Percentiles rank a stretch among this genome's conserved stretches.
Conservation (phyloP, 2,888 invertebrate species). For the Liopterus haemorrhoidalis region DNA sequence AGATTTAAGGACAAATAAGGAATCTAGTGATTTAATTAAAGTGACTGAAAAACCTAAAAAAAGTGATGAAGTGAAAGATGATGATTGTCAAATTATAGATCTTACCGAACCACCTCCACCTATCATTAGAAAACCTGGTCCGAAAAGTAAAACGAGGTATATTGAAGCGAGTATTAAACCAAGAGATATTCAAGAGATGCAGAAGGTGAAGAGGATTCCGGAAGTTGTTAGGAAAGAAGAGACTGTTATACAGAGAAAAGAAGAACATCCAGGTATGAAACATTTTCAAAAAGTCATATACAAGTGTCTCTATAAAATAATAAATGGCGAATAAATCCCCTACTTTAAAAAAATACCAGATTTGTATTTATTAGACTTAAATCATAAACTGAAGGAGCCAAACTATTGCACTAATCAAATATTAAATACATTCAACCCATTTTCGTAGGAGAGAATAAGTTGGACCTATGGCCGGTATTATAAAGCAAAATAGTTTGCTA, state of each 20-base stretch:
- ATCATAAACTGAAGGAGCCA: no score
- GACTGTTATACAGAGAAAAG: conserved; percentile 9
- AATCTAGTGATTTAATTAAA: no score
- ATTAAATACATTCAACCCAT: no score
- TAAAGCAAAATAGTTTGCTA: no score
- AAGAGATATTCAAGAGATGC: conserved; percentile 8
- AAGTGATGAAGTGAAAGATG: conserved; percentile 8
- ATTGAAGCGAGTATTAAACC: conserved; percentile 24
- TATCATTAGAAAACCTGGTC: conserved; percentile 29
- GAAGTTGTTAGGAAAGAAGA: neutral
- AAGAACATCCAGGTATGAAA: conserved; percentile 28
- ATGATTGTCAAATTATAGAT: conserved; percentile 41
- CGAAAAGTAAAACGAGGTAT: conserved; percentile 34
- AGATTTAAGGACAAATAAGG: conserved; percentile 22
- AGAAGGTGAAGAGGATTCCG: conserved; percentile 2
- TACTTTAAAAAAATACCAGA: no score
- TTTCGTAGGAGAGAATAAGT: no score
- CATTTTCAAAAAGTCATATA: no score
- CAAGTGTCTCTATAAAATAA: no score
- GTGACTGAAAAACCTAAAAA: conserved; percentile 2
- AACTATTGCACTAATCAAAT: no score
- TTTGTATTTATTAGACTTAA: no score
- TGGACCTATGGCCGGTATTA: no score
- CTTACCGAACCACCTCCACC: conserved; percentile 35
- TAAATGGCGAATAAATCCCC: no score